Evolutionary conservation across 2,888 invertebrate genomes (phyloP).

Genomic region (Ashinkailepas kermadecensis): DNA sequence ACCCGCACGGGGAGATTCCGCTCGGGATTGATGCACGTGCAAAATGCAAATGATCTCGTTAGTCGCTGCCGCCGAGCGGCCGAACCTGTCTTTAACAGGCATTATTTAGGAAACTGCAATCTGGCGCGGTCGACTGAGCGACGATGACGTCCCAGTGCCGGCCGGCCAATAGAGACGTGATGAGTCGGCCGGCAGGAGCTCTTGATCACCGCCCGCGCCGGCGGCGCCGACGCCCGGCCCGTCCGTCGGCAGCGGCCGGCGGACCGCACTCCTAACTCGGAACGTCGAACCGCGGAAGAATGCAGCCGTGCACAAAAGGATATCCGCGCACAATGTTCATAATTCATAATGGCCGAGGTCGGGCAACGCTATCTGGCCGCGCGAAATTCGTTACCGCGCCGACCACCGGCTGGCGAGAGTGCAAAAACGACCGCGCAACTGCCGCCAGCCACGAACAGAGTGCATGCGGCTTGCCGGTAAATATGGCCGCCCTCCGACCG

Average conservation of each 20-base stretch:
- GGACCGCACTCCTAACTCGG: background rate
- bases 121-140: background rate
- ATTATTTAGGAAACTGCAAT: background rate
- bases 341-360: background rate
- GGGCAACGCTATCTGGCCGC: background rate
- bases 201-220: background rate
- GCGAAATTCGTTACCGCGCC: background rate
- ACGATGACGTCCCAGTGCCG: background rate
- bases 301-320: background rate
- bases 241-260: background rate
- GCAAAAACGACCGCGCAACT: background rate
- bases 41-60: constrained; percentile 10
- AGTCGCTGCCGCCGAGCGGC: background rate
- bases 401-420: background rate
- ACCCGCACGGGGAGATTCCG: too few relatives aligned
- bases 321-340: background rate
- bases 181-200: background rate
- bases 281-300: background rate
- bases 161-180: background rate
- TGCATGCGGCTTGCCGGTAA: background rate
- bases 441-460: constrained; percentile 3
- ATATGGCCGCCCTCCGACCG: background rate
- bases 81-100: background rate
- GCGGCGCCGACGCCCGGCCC: background rate
- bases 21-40: background rate